Base-by-base conservation (phyloP, 2,797 vertebrate species). In the Pseudopleuronectes americanus region DNA sequence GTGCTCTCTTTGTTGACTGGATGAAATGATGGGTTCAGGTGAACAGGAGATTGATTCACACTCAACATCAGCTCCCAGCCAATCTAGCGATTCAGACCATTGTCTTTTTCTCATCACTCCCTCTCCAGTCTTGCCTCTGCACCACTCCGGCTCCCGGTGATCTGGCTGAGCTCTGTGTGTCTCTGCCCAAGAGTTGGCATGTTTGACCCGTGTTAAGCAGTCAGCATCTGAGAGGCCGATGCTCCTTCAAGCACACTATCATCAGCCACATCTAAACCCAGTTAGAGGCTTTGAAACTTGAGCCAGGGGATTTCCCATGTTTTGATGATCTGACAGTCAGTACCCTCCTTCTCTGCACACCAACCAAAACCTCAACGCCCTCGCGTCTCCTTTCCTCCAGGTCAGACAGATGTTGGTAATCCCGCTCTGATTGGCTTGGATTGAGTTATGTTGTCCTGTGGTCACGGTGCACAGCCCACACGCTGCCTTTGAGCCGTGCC, bases 261-360 rank as follows among this genome's bases (percentile, higher is more conserved):
- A 28, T 61, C 71, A 67, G 72, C 87, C 85, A 88, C 89, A 89
- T 89, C 86, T 87, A 77, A 91, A 84, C 81, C 77, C 73, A 48
- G 45, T 68, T 56, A 23, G 52, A 51, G 26, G 73, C 90, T 92
- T 92, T 91, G 90, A 92, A 92, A 87, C 84, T 19, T 60, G 76
- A 91, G 71, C 81, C 83, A 38, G 90, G 92, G 92, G 87, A 71
- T 90, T 92, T 88, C 90, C 90, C 68, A 47, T 56, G 80, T 87
- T 90, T 83, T 81, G 70, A 87, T 76, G 80, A 63, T 74, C 67
- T 79, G 84, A 89, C 88, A 87, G 81, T 53, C 70, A 1, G 71
- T 71, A n/a, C 77, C 78, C 76, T 86, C 74, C 74, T 87, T 19
- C 36, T 68, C 33, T 68, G 64, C 51, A 26, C 69, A 59, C 74